These are phyloP conservation scores for Papilio glaucus DNA, from an alignment of 1,140 invertebrate genomes.

Conservation along the genomic window DNA sequence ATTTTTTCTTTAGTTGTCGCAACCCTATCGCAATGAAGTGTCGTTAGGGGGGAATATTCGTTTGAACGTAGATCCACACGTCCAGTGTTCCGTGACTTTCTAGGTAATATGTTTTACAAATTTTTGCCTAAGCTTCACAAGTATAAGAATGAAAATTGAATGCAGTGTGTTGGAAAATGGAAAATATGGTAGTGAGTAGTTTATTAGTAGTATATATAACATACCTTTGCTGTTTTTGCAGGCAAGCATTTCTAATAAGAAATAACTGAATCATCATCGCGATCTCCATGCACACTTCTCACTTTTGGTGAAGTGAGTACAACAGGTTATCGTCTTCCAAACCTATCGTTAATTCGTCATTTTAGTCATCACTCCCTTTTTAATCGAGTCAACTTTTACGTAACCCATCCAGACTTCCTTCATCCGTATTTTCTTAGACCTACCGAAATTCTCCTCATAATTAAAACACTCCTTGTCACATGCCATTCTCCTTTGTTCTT, in stretches of 20 bases:
- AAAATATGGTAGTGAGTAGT: background rate
- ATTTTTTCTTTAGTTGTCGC: too few species aligned
- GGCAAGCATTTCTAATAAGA: background rate
- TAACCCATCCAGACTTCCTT: too few species aligned
- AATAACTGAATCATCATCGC: background rate
- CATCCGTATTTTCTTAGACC: too few species aligned
- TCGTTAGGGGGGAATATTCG: conserved; percentile 50
- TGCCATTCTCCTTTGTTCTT: too few species aligned
- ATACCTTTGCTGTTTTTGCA: background rate
- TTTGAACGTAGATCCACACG: conserved; percentile 31
- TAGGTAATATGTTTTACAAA: conserved; percentile 12
- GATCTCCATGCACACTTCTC: too few species aligned
- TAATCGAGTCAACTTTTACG: too few species aligned
- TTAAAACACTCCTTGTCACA: too few species aligned
- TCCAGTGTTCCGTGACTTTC: conserved; percentile 29
- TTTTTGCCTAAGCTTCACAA: background rate
- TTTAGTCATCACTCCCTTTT: too few species aligned
- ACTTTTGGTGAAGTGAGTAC: too few species aligned
- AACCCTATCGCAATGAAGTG: conserved; percentile 57
- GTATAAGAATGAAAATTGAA: background rate
- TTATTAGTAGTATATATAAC: background rate
- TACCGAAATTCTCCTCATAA: too few species aligned
- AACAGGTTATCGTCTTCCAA: too few species aligned
- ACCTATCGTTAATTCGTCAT: too few species aligned
- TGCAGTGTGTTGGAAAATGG: background rate